Conservation (phyloP, 2,113 vertebrate species). For the Xiphophorus maculatus region DNA sequence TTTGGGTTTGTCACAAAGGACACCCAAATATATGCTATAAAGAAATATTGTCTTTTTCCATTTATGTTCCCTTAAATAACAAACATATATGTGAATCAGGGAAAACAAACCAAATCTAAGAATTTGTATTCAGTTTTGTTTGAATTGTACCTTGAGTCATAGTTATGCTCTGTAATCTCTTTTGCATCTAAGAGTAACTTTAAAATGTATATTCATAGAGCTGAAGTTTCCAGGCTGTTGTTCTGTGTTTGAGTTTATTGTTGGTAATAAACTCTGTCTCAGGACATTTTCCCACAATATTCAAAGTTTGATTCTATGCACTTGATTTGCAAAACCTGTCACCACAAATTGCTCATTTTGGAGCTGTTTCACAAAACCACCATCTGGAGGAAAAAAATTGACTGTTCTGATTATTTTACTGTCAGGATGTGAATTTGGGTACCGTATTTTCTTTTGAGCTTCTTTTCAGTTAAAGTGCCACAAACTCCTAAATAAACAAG, state of each 20-base stretch:
- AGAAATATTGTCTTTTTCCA: not conserved
- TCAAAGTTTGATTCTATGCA: slow-evolving; percentile 54
- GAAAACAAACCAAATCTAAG: not conserved
- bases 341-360: slow-evolving; percentile 29
- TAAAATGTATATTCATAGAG: not conserved
- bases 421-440: not conserved
- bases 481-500: not conserved
- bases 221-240: not conserved
- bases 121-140: too few relatives aligned
- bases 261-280: not conserved
- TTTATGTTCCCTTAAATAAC: not conserved
- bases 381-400: not conserved
- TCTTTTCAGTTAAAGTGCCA: too few relatives aligned
- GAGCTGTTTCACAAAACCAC: slow-evolving; percentile 31
- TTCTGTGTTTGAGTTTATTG: not conserved
- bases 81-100: not conserved
- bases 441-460: too few relatives aligned
- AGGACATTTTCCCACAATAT: slow-evolving; percentile 20
- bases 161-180: not conserved
- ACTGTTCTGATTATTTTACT: not conserved
- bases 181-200: not conserved
- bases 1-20: not conserved
- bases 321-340: slow-evolving; percentile 48
- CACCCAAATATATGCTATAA: not conserved
- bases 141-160: not conserved